A percentile compares a stretch with the other conserved stretches of the same genome.
Evolutionary conservation across 2,113 vertebrate genomes (phyloP).

Genomic region (Myotis lucifugus): DNA sequence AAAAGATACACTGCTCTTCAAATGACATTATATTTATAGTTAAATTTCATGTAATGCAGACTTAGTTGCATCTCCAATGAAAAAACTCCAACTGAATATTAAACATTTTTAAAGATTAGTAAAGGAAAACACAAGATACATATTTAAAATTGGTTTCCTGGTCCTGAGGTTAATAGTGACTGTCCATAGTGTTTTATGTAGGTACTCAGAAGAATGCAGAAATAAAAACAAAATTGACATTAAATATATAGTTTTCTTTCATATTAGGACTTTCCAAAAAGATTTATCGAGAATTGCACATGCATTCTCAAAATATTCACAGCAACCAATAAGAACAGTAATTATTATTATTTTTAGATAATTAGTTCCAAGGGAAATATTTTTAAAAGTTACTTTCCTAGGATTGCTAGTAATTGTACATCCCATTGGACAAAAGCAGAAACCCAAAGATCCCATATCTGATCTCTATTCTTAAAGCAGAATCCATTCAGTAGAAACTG

Average conservation of each 20-base stretch:
- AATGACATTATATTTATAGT: background rate
- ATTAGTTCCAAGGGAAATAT: background rate
- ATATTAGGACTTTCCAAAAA: background rate
- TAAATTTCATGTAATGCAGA: background rate
- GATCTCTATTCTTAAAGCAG: background rate
- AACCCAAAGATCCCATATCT: background rate
- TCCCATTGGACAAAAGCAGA: background rate
- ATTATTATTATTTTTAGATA: constrained; percentile 20
- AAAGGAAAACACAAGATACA: background rate
- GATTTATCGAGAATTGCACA: background rate
- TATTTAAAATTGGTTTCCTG: background rate
- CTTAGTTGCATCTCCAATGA: background rate
- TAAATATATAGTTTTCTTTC: constrained; percentile 21
- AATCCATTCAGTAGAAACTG: background rate
- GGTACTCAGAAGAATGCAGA: background rate
- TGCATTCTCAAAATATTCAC: background rate
- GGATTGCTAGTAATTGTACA: background rate
- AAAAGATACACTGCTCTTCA: background rate
- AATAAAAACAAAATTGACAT: background rate
- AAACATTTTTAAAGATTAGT: constrained; percentile 4
- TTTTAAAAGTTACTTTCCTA: constrained; percentile 15
- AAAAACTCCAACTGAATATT: background rate
- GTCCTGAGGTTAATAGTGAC: background rate
- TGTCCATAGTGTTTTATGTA: background rate
- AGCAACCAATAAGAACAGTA: background rate